Evolutionary conservation across 2,888 invertebrate genomes (phyloP).

Genomic region (Pemphredon lugubris): DNA sequence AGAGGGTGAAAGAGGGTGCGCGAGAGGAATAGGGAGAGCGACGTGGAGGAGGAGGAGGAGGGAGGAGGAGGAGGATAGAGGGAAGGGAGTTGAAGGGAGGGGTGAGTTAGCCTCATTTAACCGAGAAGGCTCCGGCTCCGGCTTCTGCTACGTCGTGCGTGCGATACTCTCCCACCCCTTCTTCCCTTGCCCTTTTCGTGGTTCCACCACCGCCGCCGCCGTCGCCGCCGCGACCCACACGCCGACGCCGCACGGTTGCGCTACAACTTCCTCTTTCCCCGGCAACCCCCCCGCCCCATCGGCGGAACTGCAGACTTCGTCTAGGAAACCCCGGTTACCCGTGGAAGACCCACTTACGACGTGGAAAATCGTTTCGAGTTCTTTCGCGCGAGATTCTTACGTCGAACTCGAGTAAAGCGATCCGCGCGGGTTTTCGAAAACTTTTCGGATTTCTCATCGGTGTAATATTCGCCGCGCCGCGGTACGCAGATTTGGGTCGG

Average conservation of each 20-base stretch:
- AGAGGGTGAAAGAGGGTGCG: constrained; percentile 1
- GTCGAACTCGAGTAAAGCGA: not conserved
- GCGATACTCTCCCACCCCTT: constrained; percentile 55
- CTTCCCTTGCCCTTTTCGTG: constrained; percentile 62
- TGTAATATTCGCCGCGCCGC: too few species aligned
- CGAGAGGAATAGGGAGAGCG: constrained; percentile 14
- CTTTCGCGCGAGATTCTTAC: constrained; percentile 2
- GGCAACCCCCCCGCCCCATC: constrained; percentile 15
- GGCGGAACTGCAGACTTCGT: constrained; percentile 23
- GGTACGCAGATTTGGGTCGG: too few species aligned
- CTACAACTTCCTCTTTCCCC: constrained; percentile 59
- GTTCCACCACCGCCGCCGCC: constrained; percentile 47
- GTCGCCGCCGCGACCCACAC: too few species aligned
- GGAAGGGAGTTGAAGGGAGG: constrained; percentile 31
- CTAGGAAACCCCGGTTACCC: constrained; percentile 20
- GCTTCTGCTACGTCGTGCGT: constrained; percentile 66
- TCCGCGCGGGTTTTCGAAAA: not conserved
- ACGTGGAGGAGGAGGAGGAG: constrained; percentile 10
- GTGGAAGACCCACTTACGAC: constrained; percentile 28
- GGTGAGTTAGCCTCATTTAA: constrained; percentile 76
- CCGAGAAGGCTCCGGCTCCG: constrained; percentile 69
- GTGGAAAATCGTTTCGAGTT: constrained; percentile 25
- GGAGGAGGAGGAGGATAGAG: constrained; percentile 4
- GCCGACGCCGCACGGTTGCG: too few species aligned
- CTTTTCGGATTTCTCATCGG: constrained; percentile 12